Evolutionary conservation across 2,888 invertebrate genomes (phyloP).

Genomic region (Cordilura impudica): DNA sequence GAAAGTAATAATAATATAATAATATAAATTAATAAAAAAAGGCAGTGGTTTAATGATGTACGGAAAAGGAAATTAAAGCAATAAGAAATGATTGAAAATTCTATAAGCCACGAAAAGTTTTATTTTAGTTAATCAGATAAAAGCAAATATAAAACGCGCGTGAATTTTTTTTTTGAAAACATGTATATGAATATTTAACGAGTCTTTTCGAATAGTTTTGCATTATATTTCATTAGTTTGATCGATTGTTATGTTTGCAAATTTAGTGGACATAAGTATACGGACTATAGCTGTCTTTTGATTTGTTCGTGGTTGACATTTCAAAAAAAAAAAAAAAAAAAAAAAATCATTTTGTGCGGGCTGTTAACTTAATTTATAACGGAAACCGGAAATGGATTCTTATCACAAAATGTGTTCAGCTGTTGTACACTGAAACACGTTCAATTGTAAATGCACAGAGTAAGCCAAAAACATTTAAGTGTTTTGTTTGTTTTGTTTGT

Average conservation of each 20-base stretch:
- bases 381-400: conserved; percentile 56
- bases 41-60: conserved; percentile 16
- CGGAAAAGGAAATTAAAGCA: conserved; percentile 31
- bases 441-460: neutral
- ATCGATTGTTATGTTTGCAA: conserved; percentile 19
- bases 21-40: neutral
- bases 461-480: conserved; percentile 19
- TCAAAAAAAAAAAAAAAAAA: neutral
- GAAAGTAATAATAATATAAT: neutral
- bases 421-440: conserved; percentile 20
- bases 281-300: conserved; percentile 19
- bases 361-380: conserved; percentile 48
- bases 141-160: conserved; percentile 32
- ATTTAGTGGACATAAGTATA: conserved; percentile 8
- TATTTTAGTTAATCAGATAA: conserved; percentile 1
- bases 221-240: conserved; percentile 12
- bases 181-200: neutral
- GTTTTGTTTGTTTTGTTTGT: neutral
- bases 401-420: conserved; percentile 48
- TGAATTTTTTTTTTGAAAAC: neutral
- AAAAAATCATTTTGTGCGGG: conserved; percentile 25
- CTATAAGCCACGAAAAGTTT: conserved; percentile 35
- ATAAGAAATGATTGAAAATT: conserved; percentile 17
- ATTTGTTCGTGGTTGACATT: conserved; percentile 37
- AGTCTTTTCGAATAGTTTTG: neutral